Percentiles rank a stretch among this genome's conserved stretches.
These are phyloP conservation scores for Thunnus thynnus DNA, from an alignment of 2,113 vertebrate species.

Conservation along the genomic window DNA sequence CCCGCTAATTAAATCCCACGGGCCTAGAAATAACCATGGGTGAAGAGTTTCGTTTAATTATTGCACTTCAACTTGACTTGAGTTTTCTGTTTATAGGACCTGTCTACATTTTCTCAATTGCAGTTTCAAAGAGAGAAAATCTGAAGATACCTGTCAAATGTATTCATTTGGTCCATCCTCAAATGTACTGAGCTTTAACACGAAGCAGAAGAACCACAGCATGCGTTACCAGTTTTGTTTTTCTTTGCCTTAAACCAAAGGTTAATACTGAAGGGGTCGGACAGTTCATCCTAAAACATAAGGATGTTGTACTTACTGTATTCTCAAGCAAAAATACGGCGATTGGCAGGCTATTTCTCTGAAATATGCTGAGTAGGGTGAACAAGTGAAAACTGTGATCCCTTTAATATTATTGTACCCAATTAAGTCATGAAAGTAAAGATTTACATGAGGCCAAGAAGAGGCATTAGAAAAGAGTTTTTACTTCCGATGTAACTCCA, in stretches of 20 bases:
- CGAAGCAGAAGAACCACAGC: background rate
- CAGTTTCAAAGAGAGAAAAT: background rate
- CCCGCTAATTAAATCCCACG: conserved; percentile 51
- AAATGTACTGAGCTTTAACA: background rate
- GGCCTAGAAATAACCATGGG: conserved; percentile 36
- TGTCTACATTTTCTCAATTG: background rate
- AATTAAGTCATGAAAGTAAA: background rate
- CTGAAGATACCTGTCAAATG: background rate
- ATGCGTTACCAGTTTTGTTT: background rate
- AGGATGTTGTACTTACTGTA: background rate
- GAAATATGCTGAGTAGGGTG: no score
- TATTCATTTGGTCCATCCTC: background rate
- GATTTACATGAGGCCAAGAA: background rate
- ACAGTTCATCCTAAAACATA: background rate
- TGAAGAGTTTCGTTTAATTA: conserved; percentile 48
- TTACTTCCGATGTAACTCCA: background rate
- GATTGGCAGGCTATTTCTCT: no score
- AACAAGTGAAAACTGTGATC: background rate
- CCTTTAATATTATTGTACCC: no score
- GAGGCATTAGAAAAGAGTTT: background rate
- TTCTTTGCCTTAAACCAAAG: background rate
- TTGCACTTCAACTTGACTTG: conserved; percentile 28
- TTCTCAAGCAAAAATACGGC: background rate
- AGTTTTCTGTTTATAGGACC: conserved; percentile 1
- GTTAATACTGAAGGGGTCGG: background rate